Percentiles rank a stretch among this genome's conserved stretches.
Conservation (phyloP, 2,888 invertebrate species). For the Hedychridium roseum region DNA sequence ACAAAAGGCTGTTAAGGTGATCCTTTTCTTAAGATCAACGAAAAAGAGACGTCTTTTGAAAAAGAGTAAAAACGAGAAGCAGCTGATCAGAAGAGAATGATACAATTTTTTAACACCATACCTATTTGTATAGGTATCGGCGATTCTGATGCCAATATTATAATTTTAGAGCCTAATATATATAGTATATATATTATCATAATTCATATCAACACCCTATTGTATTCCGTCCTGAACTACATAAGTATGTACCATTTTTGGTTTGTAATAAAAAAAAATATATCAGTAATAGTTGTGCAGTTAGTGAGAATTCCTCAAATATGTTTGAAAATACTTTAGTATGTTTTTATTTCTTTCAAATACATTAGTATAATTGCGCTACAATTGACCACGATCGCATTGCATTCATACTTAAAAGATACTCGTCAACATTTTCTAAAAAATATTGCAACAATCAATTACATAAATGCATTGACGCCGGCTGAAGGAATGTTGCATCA, state of each 20-base stretch:
- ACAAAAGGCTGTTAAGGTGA: conserved; percentile 26
- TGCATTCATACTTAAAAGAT: too few species aligned
- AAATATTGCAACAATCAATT: too few species aligned
- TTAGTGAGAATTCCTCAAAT: not conserved
- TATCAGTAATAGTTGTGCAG: conserved; percentile 13
- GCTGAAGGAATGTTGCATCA: too few species aligned
- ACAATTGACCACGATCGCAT: conserved; percentile 23
- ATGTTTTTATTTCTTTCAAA: conserved; percentile 9
- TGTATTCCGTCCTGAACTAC: conserved; percentile 45
- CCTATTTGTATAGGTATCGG: conserved; percentile 1
- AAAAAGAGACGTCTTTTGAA: too few species aligned
- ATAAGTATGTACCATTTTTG: conserved; percentile 34
- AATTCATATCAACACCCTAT: conserved; percentile 31
- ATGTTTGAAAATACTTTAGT: conserved; percentile 18
- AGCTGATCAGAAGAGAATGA: too few species aligned
- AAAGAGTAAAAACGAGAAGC: too few species aligned
- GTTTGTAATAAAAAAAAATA: conserved; percentile 39
- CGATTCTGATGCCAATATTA: conserved; percentile 33
- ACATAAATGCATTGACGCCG: too few species aligned
- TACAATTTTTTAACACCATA: not conserved
- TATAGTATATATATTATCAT: conserved; percentile 26
- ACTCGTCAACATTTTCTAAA: too few species aligned
- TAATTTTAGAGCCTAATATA: conserved; percentile 36
- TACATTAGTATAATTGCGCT: conserved; percentile 13
- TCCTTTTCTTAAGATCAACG: conserved; percentile 28